A percentile compares a stretch with the other conserved stretches of the same genome.
Conservation (phyloP, 2,113 vertebrate species). For the Aphyosemion australe region DNA sequence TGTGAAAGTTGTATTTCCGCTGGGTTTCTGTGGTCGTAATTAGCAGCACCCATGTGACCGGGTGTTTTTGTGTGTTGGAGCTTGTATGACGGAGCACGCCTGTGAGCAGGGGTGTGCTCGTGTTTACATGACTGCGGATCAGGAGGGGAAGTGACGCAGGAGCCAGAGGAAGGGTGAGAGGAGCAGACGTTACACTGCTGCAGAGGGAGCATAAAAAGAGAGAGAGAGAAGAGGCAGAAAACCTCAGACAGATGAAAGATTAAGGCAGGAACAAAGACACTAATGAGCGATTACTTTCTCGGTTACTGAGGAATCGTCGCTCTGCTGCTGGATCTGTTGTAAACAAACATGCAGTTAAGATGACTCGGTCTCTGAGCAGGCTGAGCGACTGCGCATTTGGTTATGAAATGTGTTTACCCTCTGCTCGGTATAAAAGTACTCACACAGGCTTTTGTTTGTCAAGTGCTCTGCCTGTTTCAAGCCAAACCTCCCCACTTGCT, state of each 20-base stretch:
- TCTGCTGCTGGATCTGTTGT: conserved; percentile 1
- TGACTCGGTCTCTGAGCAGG: conserved; percentile 39
- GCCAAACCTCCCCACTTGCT: conserved; percentile 19
- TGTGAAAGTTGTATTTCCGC: conserved; percentile 66
- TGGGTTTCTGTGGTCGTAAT: conserved; percentile 64
- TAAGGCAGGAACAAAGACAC: conserved; percentile 42
- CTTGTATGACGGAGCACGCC: conserved; percentile 31
- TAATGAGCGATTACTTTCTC: conserved; percentile 33
- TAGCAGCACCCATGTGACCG: conserved; percentile 60
- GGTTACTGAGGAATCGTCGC: neutral
- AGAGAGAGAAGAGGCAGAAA: conserved; percentile 29
- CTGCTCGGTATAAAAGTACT: too few species aligned
- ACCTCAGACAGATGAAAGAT: conserved; percentile 25
- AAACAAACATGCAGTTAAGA: conserved; percentile 41
- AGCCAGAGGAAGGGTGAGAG: conserved; percentile 49
- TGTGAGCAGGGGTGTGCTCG: conserved; percentile 53
- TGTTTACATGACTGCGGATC: conserved; percentile 73
- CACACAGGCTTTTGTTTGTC: conserved; percentile 40
- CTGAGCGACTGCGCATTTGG: neutral
- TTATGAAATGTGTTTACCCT: too few species aligned
- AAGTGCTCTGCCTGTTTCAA: conserved; percentile 3
- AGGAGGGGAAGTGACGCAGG: conserved; percentile 75
- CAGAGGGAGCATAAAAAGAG: conserved; percentile 35
- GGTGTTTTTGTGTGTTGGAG: conserved; percentile 37
- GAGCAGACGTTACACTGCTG: conserved; percentile 67